A percentile compares a stretch with the other conserved stretches of the same genome.
phyloP scores from a whole-genome alignment of 2,113 vertebrate genomes.

The Microtus oregoni region DNA sequence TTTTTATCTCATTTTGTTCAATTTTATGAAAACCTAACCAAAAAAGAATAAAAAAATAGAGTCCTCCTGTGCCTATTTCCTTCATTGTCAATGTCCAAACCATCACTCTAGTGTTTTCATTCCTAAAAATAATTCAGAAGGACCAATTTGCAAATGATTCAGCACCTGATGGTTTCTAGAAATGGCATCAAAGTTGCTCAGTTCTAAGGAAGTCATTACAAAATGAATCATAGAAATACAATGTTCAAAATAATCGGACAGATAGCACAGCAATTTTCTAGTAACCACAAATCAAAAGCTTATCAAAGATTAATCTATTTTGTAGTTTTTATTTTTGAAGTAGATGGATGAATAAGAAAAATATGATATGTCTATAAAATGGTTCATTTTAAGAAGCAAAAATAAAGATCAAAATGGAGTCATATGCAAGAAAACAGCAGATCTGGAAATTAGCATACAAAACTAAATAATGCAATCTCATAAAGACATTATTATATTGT shows the following conservation, averaged over 20 bases:
- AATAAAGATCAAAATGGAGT: background rate
- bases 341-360: background rate
- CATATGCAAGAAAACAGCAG: background rate
- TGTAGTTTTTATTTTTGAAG: background rate
- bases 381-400: background rate
- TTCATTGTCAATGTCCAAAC: conserved; percentile 10
- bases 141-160: background rate
- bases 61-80: background rate
- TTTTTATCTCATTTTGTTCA: conserved; percentile 26
- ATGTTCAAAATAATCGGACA: conserved; percentile 5
- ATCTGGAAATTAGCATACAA: background rate
- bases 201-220: background rate
- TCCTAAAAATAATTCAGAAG: background rate
- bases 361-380: background rate
- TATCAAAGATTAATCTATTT: conserved; percentile 20
- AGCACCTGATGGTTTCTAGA: background rate
- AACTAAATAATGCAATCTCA: background rate
- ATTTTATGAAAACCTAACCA: background rate
- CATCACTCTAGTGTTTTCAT: background rate
- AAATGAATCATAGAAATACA: conserved; percentile 31
- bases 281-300: background rate
- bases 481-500: background rate
- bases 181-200: background rate
- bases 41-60: background rate
- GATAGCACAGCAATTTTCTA: background rate